Evolutionary conservation across 2,888 invertebrate species (phyloP), one percentile per base, ranked within the genome.

Genomic region (Perithous albicinctus): DNA sequence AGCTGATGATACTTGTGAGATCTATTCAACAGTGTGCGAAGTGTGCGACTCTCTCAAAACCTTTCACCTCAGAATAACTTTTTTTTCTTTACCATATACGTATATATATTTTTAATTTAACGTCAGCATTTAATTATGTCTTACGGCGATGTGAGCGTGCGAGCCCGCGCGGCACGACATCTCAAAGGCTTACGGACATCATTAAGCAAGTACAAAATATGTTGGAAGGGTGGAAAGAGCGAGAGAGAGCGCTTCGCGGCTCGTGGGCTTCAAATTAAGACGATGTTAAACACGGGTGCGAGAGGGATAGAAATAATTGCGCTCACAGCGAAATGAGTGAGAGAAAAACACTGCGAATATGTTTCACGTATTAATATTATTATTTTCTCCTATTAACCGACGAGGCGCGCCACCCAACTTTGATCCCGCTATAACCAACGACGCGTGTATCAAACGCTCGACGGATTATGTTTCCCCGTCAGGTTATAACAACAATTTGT

Each of bases 151-250:
- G 82, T 54, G 63, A 74, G 63, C 74, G 48, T 51, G 69, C 20
- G 64, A 43, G 63, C 84, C 87, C 56, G 67, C 32, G 54, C 70
- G 66, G 54, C 76, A 46, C 56, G 67, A 59, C 59, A 89, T 90
- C 88, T 90, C 89, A 89, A 90, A 86, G 88, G 85, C 82, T 56
- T 83, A 82, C 84, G 86, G 85, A 87, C 86, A 86, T 89, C 89
- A 90, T 90, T 90, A 90, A 87, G 87, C 86, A 87, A 86, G 85
- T 84, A 88, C 86, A 88, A 88, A 88, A 87, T 85, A 85, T 84
- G 85, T 82, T 84, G 80, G 83, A 85, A 86, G 81, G 80, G 84
- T 72, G 82, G 67, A 67, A 64, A 74, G 67, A 59, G 70, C 38
- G 64, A 26, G 82, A 75, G 64, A 56, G 66, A 8, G 7, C 18